phyloP scores from a whole-genome alignment of 2,797 vertebrate species.

The Coregonus sp. region DNA sequence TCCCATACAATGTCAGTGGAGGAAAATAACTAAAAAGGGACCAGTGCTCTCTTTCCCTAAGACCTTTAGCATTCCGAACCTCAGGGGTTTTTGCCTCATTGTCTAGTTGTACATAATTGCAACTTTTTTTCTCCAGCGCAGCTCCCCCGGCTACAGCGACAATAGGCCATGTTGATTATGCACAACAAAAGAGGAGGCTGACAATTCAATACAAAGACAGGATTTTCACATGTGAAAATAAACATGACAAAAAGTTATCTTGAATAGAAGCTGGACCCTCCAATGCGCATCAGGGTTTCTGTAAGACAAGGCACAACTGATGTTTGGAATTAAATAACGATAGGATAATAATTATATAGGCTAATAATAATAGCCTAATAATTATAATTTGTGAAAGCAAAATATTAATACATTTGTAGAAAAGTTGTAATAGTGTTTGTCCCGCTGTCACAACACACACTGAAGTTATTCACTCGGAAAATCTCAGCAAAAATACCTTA shows the following conservation, averaged over 20 bases:
- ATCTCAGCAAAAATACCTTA: neutral
- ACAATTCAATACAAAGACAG: neutral
- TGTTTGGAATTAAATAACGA: neutral
- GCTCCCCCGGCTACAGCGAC: neutral
- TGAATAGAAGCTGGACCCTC: neutral
- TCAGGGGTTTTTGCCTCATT: neutral
- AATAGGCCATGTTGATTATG: neutral
- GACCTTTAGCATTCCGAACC: neutral
- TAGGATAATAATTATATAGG: neutral
- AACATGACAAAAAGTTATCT: neutral
- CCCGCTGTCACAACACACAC: neutral
- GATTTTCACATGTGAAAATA: neutral
- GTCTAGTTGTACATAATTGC: slow-evolving; percentile 1
- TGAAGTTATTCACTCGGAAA: neutral
- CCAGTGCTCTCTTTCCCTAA: neutral
- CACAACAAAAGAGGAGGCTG: neutral
- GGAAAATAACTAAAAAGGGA: slow-evolving; percentile 65
- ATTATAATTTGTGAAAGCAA: neutral
- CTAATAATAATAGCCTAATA: neutral
- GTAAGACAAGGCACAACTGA: neutral
- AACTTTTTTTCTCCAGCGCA: slow-evolving; percentile 5
- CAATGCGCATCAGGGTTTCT: neutral
- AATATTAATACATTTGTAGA: neutral
- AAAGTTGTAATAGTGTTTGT: neutral
- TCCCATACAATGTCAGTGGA: slow-evolving; percentile 79